Evolutionary conservation across 2,113 vertebrate species (phyloP).

Genomic region (Zootoca vivipara): DNA sequence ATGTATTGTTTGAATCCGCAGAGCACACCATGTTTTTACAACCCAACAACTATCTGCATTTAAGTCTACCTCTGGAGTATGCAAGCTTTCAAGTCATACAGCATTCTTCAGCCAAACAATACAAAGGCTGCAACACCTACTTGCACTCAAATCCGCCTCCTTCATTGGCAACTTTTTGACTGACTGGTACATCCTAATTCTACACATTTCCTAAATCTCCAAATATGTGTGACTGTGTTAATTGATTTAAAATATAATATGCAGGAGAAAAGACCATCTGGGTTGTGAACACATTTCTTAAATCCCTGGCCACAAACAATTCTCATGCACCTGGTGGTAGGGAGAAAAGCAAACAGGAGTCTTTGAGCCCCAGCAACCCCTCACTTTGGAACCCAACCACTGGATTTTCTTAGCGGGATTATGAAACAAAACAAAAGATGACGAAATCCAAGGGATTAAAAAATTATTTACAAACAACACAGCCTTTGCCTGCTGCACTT

Average conservation of each 20-base stretch:
- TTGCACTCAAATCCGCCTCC: background rate
- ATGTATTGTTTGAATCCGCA: background rate
- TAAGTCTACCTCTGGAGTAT: background rate
- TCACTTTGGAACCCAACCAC: background rate
- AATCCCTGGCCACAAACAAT: background rate
- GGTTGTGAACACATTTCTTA: background rate
- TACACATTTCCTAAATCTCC: background rate
- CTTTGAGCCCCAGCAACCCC: background rate
- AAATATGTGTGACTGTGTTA: background rate
- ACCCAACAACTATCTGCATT: background rate
- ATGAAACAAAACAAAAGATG: background rate
- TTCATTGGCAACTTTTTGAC: background rate
- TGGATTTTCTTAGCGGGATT: background rate
- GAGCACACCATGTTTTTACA: background rate
- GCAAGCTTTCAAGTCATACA: background rate
- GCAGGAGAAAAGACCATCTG: background rate
- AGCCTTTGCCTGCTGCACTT: background rate
- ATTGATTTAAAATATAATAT: background rate
- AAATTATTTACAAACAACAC: background rate
- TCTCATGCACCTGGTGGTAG: background rate
- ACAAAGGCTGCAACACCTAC: background rate
- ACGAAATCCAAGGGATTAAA: background rate
- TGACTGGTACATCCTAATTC: background rate
- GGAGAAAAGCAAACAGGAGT: background rate
- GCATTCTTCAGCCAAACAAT: background rate